Evolutionary conservation across 2,113 vertebrate species (phyloP), one percentile per base, ranked within the genome.

Genomic region (Aramus guarauna): DNA sequence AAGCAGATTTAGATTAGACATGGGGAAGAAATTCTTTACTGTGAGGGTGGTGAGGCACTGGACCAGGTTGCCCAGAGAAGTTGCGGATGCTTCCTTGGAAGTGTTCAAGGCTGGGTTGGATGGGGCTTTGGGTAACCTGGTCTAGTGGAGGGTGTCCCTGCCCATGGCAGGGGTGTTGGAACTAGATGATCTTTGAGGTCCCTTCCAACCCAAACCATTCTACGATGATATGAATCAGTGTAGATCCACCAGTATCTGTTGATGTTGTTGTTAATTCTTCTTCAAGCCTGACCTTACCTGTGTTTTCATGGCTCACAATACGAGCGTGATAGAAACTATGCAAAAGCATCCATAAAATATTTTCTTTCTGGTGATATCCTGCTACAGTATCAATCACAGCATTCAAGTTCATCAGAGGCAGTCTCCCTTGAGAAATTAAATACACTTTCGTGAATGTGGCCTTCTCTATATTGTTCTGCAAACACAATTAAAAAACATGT

Each of bases 261-360:
- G 11, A 9, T 16, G 34, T 41, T 16, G 13, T 24, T 34, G 4
- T 6, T 34, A 4, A 6, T 34, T 43, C 8, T 39, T 80, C 5
- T 48, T 64, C 48, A 69, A 47, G 26, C 8, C 19, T 45, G 63
- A 67, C 21, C 97, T 97, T 71, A 99, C 99, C 99, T 96, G 99
- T 99, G 92, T 98, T 99, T 95, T 98, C 81, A 39, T 98, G 98
- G 72, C 96, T 97, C 16, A 98, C 94, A 60, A 99, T 98, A 32
- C 98, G 98, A 60, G 98, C 98, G 69, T 99, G 99, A 96, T 99
- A 99, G 13, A 99, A 98, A 32, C 98, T 82, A 73, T 99, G 98
- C 80, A 99, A 97, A 23, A 99, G 90, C 90, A 99, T 97, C 99
- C 99, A 99, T 62, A 98, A 97, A 27, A 99, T 92, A 9, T 79